Conservation (phyloP, 2,113 vertebrate genomes). For the Hydrolagus affinis region DNA sequence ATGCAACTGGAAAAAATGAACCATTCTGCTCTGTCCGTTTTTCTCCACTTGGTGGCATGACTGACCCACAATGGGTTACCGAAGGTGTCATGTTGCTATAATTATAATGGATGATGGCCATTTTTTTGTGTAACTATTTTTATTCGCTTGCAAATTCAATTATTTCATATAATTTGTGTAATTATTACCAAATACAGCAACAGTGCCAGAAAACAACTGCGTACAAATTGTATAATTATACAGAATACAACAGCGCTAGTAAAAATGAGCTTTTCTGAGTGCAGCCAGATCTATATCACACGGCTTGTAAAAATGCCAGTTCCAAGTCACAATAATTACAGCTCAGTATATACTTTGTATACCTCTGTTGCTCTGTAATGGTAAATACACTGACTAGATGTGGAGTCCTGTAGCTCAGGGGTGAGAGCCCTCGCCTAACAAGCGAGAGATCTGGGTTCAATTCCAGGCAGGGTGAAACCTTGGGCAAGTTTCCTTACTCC, state of each 20-base stretch:
- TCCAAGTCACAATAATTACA: background rate
- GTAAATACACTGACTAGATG: background rate
- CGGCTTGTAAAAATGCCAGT: background rate
- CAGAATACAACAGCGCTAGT: background rate
- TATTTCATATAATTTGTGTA: background rate
- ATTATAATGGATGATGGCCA: background rate
- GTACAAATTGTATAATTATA: background rate
- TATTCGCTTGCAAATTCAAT: background rate
- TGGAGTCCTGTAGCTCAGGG: too few species aligned
- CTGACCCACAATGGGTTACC: background rate
- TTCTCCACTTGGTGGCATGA: conserved; percentile 16
- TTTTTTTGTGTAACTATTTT: background rate
- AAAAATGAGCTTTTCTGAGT: background rate
- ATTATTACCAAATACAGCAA: background rate
- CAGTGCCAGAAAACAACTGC: background rate
- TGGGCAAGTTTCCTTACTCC: too few species aligned
- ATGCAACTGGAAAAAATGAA: background rate
- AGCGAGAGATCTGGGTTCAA: too few species aligned
- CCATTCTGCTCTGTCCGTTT: too few species aligned
- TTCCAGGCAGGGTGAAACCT: too few species aligned
- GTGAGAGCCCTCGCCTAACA: too few species aligned
- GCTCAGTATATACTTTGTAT: background rate
- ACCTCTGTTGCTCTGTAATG: background rate
- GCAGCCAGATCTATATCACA: background rate
- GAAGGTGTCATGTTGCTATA: background rate